Evolutionary conservation across 1,140 invertebrate species (phyloP).

Genomic region (Neotoxoptera formosana): DNA sequence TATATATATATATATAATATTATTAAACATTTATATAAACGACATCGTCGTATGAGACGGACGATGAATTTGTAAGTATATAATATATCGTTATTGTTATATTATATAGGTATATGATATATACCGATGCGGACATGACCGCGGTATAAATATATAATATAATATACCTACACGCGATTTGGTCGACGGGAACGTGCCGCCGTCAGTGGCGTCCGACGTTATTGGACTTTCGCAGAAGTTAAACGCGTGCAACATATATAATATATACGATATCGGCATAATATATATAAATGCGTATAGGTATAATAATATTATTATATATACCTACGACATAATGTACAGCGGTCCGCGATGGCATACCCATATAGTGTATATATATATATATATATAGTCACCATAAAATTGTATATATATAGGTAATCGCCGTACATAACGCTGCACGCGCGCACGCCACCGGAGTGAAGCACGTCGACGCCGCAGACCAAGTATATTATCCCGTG

Average conservation of each 20-base stretch:
- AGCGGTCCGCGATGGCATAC: not conserved
- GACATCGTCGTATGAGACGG: slow-evolving; percentile 26
- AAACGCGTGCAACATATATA: not conserved
- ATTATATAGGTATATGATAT: not conserved
- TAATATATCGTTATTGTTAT: not conserved
- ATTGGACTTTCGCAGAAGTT: slow-evolving; percentile 34
- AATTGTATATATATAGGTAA: not conserved
- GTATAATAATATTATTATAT: no score
- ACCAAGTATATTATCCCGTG: not conserved
- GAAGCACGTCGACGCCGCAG: not conserved
- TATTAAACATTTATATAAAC: not conserved
- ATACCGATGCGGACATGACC: slow-evolving; percentile 2
- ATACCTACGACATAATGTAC: no score
- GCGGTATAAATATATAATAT: not conserved
- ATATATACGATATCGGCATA: not conserved
- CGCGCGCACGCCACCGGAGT: not conserved
- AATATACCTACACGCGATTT: not conserved
- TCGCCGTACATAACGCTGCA: not conserved
- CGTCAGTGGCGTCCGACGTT: not conserved
- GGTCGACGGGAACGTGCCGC: slow-evolving; percentile 41
- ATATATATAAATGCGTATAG: no score
- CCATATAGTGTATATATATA: not conserved
- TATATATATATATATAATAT: not conserved
- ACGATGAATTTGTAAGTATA: slow-evolving; percentile 47
- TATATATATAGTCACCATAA: not conserved